phyloP scores from a whole-genome alignment of 2,113 vertebrate genomes.

The Dicerorhinus sumatrensis region DNA sequence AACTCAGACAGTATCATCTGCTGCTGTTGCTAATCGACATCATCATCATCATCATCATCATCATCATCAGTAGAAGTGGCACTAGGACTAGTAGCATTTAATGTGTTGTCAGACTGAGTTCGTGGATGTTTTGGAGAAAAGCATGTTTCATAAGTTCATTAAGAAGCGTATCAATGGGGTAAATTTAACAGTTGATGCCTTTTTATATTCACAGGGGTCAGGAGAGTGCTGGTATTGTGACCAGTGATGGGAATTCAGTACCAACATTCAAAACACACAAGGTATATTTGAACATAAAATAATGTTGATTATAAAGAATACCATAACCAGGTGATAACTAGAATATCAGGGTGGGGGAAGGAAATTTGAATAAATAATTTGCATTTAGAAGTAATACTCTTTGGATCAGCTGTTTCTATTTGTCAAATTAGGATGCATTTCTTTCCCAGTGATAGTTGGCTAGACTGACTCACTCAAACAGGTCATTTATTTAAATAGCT shows the following conservation, averaged over 20 bases:
- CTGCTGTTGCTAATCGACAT: neutral
- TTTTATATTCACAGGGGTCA: slow-evolving; percentile 92
- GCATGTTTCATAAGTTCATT: neutral
- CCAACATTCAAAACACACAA: slow-evolving; percentile 94
- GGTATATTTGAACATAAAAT: slow-evolving; percentile 87
- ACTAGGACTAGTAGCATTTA: neutral
- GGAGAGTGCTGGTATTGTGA: slow-evolving; percentile 98
- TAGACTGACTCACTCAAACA: neutral
- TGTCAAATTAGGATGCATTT: neutral
- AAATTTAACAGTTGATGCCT: slow-evolving; percentile 30
- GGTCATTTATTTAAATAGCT: neutral
- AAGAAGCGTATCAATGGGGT: neutral
- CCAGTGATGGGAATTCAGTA: slow-evolving; percentile 93
- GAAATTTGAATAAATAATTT: neutral
- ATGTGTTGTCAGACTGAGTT: neutral
- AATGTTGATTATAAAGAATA: neutral
- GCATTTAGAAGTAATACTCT: neutral
- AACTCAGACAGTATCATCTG: neutral
- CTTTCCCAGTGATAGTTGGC: neutral
- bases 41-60: too few species aligned
- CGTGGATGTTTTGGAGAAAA: neutral
- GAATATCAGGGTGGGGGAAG: neutral
- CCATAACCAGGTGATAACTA: neutral
- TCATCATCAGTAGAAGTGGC: neutral
- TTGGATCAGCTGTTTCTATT: neutral